Conservation (phyloP, 2,113 vertebrate genomes). For the Steatornis caripensis region DNA sequence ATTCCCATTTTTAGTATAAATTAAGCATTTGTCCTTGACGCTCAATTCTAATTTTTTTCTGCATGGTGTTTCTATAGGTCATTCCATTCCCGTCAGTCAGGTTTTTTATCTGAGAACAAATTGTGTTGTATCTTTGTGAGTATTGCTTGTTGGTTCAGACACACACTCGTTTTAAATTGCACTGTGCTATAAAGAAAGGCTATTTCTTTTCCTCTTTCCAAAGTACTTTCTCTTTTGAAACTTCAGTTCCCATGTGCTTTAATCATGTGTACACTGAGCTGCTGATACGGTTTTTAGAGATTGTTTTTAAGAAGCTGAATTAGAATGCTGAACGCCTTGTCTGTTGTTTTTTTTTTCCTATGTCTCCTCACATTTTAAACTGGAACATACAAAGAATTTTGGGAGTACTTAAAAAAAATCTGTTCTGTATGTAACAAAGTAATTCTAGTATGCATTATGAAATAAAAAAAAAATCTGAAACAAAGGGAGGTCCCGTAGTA, state of each 20-base stretch:
- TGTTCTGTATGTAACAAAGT: not conserved
- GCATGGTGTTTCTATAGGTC: not conserved
- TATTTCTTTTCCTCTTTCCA: not conserved
- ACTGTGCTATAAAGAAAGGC: not conserved
- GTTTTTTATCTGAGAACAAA: not conserved
- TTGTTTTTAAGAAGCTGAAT: not conserved
- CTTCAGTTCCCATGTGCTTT: not conserved
- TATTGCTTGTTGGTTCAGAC: not conserved
- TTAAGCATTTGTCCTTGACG: not conserved
- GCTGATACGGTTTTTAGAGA: not conserved
- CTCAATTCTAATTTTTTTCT: not conserved
- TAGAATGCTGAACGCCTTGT: not conserved
- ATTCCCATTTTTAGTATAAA: not conserved
- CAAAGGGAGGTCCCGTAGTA: not conserved
- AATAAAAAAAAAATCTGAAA: not conserved
- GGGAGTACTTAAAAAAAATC: not conserved
- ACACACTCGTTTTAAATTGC: accelerated
- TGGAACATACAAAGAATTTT: not conserved
- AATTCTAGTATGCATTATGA: not conserved
- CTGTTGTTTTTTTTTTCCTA: not conserved
- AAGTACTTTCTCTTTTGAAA: not conserved
- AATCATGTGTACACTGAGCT: not conserved
- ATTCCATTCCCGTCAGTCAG: not conserved
- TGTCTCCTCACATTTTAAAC: not conserved
- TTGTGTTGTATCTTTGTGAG: not conserved